These are phyloP conservation scores for Probaryconus sp. DNA, from an alignment of 1,140 invertebrate species.

Conservation along the genomic window DNA sequence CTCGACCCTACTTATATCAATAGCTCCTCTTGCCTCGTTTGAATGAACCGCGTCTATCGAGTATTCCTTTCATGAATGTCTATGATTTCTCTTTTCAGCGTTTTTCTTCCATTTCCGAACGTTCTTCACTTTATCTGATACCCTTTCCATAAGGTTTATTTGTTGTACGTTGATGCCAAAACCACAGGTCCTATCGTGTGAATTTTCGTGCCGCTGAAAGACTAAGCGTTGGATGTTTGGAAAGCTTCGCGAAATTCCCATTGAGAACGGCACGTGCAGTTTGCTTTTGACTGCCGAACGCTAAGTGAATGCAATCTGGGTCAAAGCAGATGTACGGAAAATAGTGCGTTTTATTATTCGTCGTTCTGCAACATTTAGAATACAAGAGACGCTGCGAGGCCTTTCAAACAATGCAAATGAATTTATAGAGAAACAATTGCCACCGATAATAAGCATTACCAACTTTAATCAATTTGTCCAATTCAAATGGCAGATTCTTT, in stretches of 20 bases:
- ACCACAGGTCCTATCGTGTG: conserved; percentile 17
- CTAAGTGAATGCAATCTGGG: background rate
- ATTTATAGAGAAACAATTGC: too few relatives aligned
- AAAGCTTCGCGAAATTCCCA: conserved; percentile 2
- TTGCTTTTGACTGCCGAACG: conserved; percentile 1
- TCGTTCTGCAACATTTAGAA: too few relatives aligned
- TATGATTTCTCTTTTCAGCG: conserved; percentile 42
- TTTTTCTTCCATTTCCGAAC: conserved; percentile 21
- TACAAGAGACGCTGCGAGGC: too few relatives aligned
- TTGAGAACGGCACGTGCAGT: background rate
- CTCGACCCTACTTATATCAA: conserved; percentile 76
- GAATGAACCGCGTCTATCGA: conserved; percentile 73
- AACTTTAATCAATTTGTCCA: too few relatives aligned
- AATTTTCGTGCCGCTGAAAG: conserved; percentile 17
- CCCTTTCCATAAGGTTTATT: conserved; percentile 8
- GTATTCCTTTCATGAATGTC: conserved; percentile 50
- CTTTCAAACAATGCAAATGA: too few relatives aligned
- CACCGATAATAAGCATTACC: too few relatives aligned
- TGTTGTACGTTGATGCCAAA: conserved; percentile 8
- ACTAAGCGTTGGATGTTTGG: background rate
- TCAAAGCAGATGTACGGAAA: conserved; percentile 13
- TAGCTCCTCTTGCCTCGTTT: conserved; percentile 72
- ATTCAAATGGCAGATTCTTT: too few relatives aligned
- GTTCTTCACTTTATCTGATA: conserved; percentile 30
- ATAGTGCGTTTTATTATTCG: conserved; percentile 7